Evolutionary conservation across 2,113 vertebrate species (phyloP).

Genomic region (Psittacara wagleri): DNA sequence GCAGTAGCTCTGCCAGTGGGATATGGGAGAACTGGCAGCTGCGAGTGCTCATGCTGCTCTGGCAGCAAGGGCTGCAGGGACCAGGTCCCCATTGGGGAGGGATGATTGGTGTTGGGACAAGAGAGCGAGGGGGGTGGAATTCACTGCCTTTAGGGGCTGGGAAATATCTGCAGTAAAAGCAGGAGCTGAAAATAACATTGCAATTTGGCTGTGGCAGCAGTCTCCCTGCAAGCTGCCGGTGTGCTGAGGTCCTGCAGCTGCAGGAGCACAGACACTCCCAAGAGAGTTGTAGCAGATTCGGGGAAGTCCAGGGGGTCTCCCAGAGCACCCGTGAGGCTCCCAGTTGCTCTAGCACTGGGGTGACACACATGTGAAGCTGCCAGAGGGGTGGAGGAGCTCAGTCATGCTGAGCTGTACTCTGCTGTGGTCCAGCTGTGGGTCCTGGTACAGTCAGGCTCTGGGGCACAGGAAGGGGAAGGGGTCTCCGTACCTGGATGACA

Average conservation of each 20-base stretch:
- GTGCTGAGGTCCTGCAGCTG: not conserved
- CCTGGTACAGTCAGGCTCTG: not conserved
- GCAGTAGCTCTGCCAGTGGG: not conserved
- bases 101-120: not conserved
- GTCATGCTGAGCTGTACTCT: fast-evolving
- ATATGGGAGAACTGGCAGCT: not conserved
- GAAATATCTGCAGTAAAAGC: not conserved
- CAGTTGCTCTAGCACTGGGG: not conserved
- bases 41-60: not conserved
- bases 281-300: not conserved
- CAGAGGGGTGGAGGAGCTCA: fast-evolving
- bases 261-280: not conserved
- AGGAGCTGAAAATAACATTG: not conserved
- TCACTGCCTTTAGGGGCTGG: not conserved
- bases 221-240: not conserved
- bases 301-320: not conserved
- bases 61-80: not conserved
- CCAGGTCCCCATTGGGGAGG: fast-evolving
- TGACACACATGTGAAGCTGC: not conserved
- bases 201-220: not conserved
- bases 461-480: not conserved
- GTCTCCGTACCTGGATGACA: slow-evolving; percentile 56
- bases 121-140: fast-evolving
- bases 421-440: fast-evolving
- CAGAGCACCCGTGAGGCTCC: not conserved